These are phyloP conservation scores for Calephelis perditalis DNA, from an alignment of 2,888 invertebrate species.

Conservation along the genomic window DNA sequence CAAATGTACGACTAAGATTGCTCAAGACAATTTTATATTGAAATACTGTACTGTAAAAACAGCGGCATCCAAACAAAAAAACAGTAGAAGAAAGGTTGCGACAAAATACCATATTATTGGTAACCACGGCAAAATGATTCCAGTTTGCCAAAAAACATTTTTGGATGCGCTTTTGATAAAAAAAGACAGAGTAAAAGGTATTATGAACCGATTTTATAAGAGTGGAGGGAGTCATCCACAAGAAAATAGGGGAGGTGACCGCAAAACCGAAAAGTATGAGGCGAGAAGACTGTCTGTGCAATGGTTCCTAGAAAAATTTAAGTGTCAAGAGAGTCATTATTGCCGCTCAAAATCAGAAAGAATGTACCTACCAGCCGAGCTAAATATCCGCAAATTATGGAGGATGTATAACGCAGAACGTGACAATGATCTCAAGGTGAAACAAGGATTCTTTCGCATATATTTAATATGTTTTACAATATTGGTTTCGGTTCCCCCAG, in stretches of 20 bases:
- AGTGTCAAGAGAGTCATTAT: not conserved
- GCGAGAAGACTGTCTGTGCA: conserved; percentile 11
- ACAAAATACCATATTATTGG: not conserved
- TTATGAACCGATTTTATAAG: conserved; percentile 6
- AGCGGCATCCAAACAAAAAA: not conserved
- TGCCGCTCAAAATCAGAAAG: not conserved
- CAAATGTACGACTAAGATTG: conserved; percentile 1
- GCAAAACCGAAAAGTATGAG: not conserved
- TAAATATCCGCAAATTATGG: not conserved
- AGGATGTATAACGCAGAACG: not conserved
- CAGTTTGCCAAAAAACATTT: conserved; percentile 6
- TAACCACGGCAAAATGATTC: not conserved
- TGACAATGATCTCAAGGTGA: conserved; percentile 2
- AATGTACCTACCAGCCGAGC: conserved; percentile 2
- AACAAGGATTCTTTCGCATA: conserved; percentile 5
- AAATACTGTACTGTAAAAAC: not conserved
- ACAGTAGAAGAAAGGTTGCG: not conserved
- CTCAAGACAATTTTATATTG: conserved; percentile 2
- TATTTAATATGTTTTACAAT: conserved; percentile 3
- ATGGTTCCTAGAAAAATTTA: conserved; percentile 3
- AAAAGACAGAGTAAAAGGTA: not conserved
- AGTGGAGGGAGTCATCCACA: conserved; percentile 10
- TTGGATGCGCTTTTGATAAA: conserved; percentile 5
- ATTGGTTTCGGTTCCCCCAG: conserved; percentile 6
- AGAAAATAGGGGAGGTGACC: not conserved